Conservation (phyloP, 2,888 invertebrate species). For the Cremastinae sp. region DNA sequence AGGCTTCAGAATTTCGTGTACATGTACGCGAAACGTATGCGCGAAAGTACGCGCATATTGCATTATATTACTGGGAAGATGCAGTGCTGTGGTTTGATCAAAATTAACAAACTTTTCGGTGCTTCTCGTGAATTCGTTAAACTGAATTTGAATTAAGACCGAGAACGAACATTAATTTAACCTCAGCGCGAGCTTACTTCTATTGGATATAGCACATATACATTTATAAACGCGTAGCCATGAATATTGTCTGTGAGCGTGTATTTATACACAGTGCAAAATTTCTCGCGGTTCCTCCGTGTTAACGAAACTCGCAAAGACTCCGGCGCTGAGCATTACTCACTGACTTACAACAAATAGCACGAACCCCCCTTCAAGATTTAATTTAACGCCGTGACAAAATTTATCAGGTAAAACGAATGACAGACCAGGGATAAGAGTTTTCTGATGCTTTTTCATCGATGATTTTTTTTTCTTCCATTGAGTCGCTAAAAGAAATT, state of each 20-base stretch:
- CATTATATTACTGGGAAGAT: constrained; percentile 31
- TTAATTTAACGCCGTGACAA: constrained; percentile 37
- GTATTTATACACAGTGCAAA: constrained; percentile 12
- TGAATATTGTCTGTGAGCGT: constrained; percentile 6
- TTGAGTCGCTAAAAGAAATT: no score
- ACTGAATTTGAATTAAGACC: constrained; percentile 59
- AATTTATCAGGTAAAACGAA: constrained; percentile 42
- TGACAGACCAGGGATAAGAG: constrained; percentile 20
- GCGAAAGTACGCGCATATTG: constrained; percentile 31
- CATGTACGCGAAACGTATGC: constrained; percentile 1
- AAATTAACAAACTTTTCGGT: constrained; percentile 59
- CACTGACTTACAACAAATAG: constrained; percentile 48
- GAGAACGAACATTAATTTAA: constrained; percentile 54
- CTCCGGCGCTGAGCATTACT: constrained; percentile 46
- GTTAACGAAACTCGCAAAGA: constrained; percentile 36
- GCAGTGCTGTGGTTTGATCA: constrained; percentile 43
- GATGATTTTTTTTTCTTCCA: background rate
- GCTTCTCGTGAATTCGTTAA: constrained; percentile 57
- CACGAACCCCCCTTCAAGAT: constrained; percentile 36
- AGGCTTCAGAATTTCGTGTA: constrained; percentile 11
- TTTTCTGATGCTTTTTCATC: constrained; percentile 6
- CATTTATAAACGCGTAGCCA: background rate
- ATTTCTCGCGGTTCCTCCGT: constrained; percentile 34
- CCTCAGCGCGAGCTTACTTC: constrained; percentile 26
- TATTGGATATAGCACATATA: constrained; percentile 19